Conservation (phyloP, 2,888 invertebrate genomes). For the Crioceris asparagi region DNA sequence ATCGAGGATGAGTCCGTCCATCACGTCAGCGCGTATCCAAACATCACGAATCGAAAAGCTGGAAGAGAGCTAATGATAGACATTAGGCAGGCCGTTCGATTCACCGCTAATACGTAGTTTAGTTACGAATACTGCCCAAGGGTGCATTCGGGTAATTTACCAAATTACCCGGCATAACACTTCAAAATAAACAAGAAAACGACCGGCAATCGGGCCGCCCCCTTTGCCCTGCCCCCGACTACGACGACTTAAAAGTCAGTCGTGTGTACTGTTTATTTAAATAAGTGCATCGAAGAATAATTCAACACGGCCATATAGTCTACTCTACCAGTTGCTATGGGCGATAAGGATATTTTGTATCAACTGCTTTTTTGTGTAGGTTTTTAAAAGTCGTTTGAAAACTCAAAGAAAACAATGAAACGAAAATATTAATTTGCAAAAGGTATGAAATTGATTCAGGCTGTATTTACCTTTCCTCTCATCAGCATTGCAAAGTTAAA, state of each 20-base stretch:
- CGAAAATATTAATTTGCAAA: no score
- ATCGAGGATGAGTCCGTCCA: no score
- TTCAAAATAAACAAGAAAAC: slow-evolving; percentile 42
- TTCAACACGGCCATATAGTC: no score
- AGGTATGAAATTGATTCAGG: no score
- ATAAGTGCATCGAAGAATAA: no score
- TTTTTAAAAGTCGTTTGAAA: no score
- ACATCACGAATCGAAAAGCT: slow-evolving; percentile 41
- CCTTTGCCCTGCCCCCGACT: slow-evolving; percentile 22
- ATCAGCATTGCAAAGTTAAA: no score
- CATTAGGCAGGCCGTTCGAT: slow-evolving; percentile 48
- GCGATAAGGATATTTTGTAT: no score
- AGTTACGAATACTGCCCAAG: slow-evolving; percentile 51
- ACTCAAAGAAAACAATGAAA: no score
- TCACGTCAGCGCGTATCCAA: slow-evolving; percentile 39
- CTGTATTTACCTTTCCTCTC: no score
- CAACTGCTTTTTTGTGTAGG: no score
- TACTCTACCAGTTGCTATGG: no score
- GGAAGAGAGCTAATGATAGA: slow-evolving; percentile 41
- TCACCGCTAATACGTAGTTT: slow-evolving; percentile 54
- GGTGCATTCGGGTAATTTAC: slow-evolving; percentile 44
- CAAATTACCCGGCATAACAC: slow-evolving; percentile 41
- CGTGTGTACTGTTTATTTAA: slow-evolving; percentile 39
- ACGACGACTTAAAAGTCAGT: neutral
- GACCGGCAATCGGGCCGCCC: slow-evolving; percentile 34